These are phyloP conservation scores for Picus viridis DNA, from an alignment of 2,797 vertebrate species.

Conservation along the genomic window DNA sequence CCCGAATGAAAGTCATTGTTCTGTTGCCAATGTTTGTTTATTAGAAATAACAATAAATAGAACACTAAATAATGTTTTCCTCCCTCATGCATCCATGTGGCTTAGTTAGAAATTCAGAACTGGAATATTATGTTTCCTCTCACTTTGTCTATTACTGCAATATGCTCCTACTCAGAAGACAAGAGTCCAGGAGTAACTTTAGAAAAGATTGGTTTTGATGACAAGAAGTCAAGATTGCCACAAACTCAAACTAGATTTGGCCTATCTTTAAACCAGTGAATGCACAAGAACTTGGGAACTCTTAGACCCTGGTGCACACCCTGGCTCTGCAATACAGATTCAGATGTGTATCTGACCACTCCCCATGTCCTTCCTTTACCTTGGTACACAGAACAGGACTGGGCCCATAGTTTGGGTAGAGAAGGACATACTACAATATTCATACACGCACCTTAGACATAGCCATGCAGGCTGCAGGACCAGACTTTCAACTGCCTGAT, in stretches of 20 bases:
- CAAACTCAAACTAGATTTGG: neutral
- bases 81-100: neutral
- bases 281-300: neutral
- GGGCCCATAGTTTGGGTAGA: neutral
- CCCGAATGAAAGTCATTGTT: conserved; percentile 29
- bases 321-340: neutral
- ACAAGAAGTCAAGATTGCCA: neutral
- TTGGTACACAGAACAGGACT: neutral
- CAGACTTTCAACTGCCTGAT: neutral
- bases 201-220: neutral
- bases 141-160: neutral
- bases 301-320: neutral
- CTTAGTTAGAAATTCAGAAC: neutral
- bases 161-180: neutral
- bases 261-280: neutral
- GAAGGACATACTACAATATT: neutral
- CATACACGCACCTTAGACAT: neutral
- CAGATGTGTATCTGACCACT: neutral
- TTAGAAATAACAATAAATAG: conserved; percentile 46
- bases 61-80: neutral
- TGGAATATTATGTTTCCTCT: neutral
- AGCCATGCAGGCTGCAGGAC: neutral
- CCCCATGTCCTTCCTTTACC: neutral
- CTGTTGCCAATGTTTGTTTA: conserved; percentile 50
- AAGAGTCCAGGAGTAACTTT: neutral